phyloP scores from a whole-genome alignment of 2,888 invertebrate species.

The Amorpha juglandis region DNA sequence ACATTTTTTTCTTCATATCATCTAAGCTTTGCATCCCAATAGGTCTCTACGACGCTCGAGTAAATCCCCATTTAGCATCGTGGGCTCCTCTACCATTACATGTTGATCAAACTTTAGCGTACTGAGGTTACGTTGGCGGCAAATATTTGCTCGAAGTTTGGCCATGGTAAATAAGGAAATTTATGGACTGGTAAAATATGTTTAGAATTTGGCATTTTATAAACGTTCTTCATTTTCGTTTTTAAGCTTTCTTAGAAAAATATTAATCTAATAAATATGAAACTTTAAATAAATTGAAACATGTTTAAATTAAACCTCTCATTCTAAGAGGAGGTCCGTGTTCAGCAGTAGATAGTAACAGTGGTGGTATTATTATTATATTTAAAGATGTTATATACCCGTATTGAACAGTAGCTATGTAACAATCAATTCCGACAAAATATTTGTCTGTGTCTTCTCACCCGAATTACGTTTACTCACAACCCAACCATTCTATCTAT shows the following conservation, averaged over 20 bases:
- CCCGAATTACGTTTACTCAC: not conserved
- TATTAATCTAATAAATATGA: not conserved
- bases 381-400: too few relatives aligned
- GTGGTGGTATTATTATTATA: too few relatives aligned
- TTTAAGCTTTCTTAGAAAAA: not conserved
- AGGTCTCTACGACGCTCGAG: too few relatives aligned
- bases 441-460: not conserved
- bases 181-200: not conserved
- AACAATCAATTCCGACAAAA: not conserved
- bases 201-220: not conserved
- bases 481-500: not conserved
- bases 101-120: constrained; percentile 5
- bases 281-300: too few relatives aligned
- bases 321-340: too few relatives aligned
- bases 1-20: too few relatives aligned
- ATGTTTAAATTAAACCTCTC: too few relatives aligned
- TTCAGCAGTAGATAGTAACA: too few relatives aligned
- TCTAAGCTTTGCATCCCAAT: too few relatives aligned
- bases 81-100: too few relatives aligned
- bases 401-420: not conserved
- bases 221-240: not conserved
- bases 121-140: not conserved
- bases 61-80: too few relatives aligned
- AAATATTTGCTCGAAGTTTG: not conserved
- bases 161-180: not conserved